These are phyloP conservation scores for Oligia latruncula DNA, from an alignment of 2,888 invertebrate species.

Conservation along the genomic window DNA sequence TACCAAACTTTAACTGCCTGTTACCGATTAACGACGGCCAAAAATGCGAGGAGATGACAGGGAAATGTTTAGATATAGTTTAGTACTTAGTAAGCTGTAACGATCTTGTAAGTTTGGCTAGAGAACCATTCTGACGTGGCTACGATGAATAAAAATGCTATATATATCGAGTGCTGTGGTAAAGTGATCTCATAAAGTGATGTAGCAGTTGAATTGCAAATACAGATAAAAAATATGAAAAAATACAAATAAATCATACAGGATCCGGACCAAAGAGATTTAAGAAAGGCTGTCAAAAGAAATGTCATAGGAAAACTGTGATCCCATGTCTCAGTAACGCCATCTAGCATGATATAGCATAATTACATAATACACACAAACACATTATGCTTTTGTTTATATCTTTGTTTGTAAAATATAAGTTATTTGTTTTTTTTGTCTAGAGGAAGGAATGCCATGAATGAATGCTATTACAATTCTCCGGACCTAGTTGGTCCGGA, in stretches of 20 bases:
- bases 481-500: too few relatives aligned
- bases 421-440: background rate
- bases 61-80: conserved; percentile 1
- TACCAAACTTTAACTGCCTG: conserved; percentile 32
- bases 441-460: background rate
- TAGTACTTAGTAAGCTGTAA: background rate
- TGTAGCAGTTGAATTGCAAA: background rate
- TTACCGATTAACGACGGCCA: conserved; percentile 16
- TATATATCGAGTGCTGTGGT: background rate
- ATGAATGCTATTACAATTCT: too few relatives aligned
- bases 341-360: too few relatives aligned
- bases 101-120: background rate
- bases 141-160: background rate
- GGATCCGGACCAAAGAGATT: too few relatives aligned
- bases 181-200: background rate
- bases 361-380: too few relatives aligned
- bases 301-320: too few relatives aligned
- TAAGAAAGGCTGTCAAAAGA: too few relatives aligned
- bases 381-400: too few relatives aligned
- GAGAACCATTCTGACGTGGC: background rate
- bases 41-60: conserved; percentile 23
- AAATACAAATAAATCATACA: background rate
- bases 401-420: too few relatives aligned
- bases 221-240: background rate
- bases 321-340: too few relatives aligned